Evolutionary conservation across 2,888 invertebrate genomes (phyloP).

Genomic region (Sphaerophoria taeniata): DNA sequence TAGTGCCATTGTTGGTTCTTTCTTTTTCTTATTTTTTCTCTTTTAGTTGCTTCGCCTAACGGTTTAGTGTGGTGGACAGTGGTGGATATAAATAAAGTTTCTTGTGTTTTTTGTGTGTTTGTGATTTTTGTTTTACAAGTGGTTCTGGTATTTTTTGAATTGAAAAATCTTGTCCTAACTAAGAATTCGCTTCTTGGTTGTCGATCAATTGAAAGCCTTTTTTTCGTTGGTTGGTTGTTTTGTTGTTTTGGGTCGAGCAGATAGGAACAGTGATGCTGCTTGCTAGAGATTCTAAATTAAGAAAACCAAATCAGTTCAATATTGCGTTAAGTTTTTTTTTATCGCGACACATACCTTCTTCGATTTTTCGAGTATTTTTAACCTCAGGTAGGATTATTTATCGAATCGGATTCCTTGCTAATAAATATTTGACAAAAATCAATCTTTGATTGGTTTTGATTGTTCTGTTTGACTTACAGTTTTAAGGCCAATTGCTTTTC

Average conservation of each 20-base stretch:
- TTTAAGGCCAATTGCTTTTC: constrained; percentile 15
- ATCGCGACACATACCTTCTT: constrained; percentile 19
- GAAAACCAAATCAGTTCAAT: constrained; percentile 45
- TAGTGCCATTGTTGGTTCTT: constrained; percentile 79
- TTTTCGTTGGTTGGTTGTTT: constrained; percentile 14
- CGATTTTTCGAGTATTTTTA: constrained; percentile 39
- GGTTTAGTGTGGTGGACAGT: constrained; percentile 53
- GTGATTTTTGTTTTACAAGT: constrained; percentile 48
- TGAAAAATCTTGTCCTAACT: constrained; percentile 45
- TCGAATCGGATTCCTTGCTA: constrained; percentile 4
- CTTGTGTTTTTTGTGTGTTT: constrained; percentile 58
- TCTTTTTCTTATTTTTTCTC: neutral
- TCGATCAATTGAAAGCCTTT: constrained; percentile 35
- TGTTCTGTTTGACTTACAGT: constrained; percentile 32
- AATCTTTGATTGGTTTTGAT: neutral
- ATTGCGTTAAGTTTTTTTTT: constrained; percentile 3
- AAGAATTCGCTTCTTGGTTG: constrained; percentile 59
- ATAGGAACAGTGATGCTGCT: neutral
- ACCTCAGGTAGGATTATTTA: constrained; percentile 9
- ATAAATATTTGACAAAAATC: constrained; percentile 23
- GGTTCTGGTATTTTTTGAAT: constrained; percentile 28
- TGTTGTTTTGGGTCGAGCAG: no score
- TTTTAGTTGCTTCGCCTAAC: constrained; percentile 65
- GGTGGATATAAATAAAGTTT: constrained; percentile 71
- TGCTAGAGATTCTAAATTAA: constrained; percentile 57